Percentiles rank a stretch among this genome's conserved stretches.
phyloP scores from a whole-genome alignment of 2,113 vertebrate genomes.

The Cheirogaleus medius region DNA sequence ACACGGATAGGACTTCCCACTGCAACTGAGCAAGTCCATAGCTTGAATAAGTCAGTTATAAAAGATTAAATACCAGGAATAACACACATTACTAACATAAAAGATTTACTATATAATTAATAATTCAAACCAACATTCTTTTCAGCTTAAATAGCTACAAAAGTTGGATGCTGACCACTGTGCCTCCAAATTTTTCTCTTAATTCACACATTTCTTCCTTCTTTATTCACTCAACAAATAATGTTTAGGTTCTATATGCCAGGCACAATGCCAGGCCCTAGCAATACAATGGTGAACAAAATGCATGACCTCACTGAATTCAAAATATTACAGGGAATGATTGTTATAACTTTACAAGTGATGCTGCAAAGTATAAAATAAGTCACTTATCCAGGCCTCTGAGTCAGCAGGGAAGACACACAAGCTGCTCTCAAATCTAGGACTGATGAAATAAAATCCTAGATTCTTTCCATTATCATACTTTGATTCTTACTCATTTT shows the following conservation, averaged over 20 bases:
- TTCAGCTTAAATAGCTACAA: not conserved
- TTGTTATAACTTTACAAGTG: not conserved
- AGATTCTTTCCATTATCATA: not conserved
- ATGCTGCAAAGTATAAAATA: not conserved
- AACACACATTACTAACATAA: not conserved
- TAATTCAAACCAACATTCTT: not conserved
- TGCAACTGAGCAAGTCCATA: not conserved
- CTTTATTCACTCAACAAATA: not conserved
- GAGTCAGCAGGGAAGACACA: not conserved
- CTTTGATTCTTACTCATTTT: not conserved
- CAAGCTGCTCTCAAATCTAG: not conserved
- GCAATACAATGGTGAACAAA: not conserved
- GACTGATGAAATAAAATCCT: not conserved
- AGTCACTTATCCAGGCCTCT: not conserved
- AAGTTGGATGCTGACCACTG: not conserved
- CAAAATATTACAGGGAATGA: not conserved
- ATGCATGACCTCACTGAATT: not conserved
- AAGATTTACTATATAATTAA: not conserved
- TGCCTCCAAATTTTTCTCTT: not conserved
- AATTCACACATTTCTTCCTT: not conserved
- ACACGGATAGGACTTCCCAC: not conserved
- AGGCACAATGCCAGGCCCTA: not conserved
- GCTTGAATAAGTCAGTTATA: not conserved
- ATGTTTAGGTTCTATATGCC: not conserved
- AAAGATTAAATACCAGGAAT: not conserved